These are phyloP conservation scores for Ormyrus nitidulus DNA, from an alignment of 2,888 invertebrate species.

Conservation along the genomic window DNA sequence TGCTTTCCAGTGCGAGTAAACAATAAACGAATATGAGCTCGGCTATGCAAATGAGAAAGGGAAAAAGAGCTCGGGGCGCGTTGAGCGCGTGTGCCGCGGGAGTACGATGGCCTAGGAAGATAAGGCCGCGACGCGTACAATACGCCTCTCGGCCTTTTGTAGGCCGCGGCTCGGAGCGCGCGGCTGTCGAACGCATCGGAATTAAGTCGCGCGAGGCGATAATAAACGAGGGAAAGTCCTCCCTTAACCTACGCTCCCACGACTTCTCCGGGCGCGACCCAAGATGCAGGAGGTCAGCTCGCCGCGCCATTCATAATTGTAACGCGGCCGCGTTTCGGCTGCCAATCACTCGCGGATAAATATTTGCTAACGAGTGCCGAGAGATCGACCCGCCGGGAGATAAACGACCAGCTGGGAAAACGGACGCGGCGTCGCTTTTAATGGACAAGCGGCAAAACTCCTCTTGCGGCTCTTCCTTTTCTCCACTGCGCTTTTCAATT, in stretches of 20 bases:
- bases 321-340: slow-evolving; percentile 29
- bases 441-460: not conserved
- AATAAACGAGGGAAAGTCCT: slow-evolving; percentile 66
- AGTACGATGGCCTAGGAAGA: slow-evolving; percentile 63
- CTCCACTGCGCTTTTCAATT: not conserved
- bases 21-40: slow-evolving; percentile 37
- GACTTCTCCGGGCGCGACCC: too few species aligned
- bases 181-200: not conserved
- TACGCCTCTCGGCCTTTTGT: slow-evolving; percentile 17
- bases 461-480: not conserved
- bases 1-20: slow-evolving; percentile 48
- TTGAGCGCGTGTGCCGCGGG: slow-evolving; percentile 40
- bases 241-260: too few species aligned
- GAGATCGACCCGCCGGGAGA: slow-evolving; percentile 22
- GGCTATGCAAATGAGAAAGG: slow-evolving; percentile 53
- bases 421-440: slow-evolving; percentile 6
- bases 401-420: slow-evolving; percentile 43
- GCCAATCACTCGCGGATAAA: not conserved
- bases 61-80: slow-evolving; percentile 41
- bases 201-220: slow-evolving; percentile 60
- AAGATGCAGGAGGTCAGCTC: too few species aligned
- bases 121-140: slow-evolving; percentile 36
- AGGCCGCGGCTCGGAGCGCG: slow-evolving; percentile 12
- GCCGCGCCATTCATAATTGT: slow-evolving; percentile 50
- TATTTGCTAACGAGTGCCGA: slow-evolving; percentile 14